Conservation (phyloP, 2,113 vertebrate genomes). For the Laticauda laticaudata region DNA sequence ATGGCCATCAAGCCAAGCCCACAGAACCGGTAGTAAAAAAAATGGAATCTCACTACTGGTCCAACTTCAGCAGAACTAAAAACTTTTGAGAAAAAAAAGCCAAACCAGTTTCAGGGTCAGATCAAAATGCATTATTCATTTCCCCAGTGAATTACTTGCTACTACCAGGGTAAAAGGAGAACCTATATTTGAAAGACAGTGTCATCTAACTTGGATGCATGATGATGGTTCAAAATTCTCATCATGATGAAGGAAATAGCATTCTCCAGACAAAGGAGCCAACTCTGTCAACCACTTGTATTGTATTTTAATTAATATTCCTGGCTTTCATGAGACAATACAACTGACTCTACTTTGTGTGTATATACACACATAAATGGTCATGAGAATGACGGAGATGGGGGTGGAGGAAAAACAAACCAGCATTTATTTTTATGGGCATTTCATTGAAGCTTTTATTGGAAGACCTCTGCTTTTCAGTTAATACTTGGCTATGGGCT, state of each 20-base stretch:
- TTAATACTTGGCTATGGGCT: background rate
- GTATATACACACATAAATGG: background rate
- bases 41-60: background rate
- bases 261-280: background rate
- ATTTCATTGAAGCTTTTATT: background rate
- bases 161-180: background rate
- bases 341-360: background rate
- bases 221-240: background rate
- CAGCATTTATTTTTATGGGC: background rate
- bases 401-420: background rate
- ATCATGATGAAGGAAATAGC: background rate
- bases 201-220: background rate
- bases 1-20: too few species aligned
- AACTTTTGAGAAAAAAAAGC: background rate
- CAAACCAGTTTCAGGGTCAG: constrained; percentile 18
- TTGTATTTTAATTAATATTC: background rate
- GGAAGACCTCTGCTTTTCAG: background rate
- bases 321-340: background rate
- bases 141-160: background rate
- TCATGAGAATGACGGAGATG: background rate
- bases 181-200: background rate
- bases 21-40: too few species aligned
- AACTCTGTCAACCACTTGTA: background rate
- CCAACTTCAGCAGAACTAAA: constrained; percentile 1
- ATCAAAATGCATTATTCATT: constrained; percentile 25